These are phyloP conservation scores for Rhizomys pruinosus DNA, from an alignment of 2,113 vertebrate species.

Conservation along the genomic window DNA sequence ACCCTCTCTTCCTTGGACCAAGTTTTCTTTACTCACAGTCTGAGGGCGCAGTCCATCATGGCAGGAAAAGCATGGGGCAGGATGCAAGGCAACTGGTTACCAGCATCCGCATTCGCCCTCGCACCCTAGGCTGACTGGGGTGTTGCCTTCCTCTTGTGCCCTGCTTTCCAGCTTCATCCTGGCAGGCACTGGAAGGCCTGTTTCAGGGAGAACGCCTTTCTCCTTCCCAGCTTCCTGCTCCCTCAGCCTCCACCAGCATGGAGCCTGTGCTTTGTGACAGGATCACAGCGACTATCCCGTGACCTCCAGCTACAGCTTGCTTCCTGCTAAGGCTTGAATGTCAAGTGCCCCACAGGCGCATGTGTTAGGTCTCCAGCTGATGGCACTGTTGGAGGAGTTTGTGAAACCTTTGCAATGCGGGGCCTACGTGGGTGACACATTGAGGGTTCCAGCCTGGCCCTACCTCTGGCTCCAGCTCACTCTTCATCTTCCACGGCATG, in stretches of 20 bases:
- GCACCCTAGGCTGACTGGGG: not conserved
- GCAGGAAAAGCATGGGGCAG: too few relatives aligned
- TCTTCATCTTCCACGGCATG: not conserved
- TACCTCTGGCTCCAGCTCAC: not conserved
- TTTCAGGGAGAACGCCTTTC: not conserved
- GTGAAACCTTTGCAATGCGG: too few relatives aligned
- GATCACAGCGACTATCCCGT: not conserved
- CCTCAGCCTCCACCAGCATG: not conserved
- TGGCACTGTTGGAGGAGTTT: too few relatives aligned
- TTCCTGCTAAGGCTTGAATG: not conserved
- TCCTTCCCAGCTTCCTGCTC: not conserved
- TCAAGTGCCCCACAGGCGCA: not conserved
- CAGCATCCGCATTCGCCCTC: not conserved
- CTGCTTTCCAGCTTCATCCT: not conserved
- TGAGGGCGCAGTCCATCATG: too few relatives aligned
- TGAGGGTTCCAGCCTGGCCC: not conserved
- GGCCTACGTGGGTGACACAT: not conserved
- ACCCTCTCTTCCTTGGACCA: not conserved
- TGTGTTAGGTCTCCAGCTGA: not conserved
- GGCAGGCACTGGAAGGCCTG: not conserved
- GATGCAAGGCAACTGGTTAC: too few relatives aligned
- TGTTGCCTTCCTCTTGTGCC: accelerated
- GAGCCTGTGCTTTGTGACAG: not conserved
- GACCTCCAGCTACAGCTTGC: not conserved
- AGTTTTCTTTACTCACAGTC: not conserved